These are phyloP conservation scores for Gavialis gangeticus DNA, from an alignment of 2,113 vertebrate species.

Conservation along the genomic window DNA sequence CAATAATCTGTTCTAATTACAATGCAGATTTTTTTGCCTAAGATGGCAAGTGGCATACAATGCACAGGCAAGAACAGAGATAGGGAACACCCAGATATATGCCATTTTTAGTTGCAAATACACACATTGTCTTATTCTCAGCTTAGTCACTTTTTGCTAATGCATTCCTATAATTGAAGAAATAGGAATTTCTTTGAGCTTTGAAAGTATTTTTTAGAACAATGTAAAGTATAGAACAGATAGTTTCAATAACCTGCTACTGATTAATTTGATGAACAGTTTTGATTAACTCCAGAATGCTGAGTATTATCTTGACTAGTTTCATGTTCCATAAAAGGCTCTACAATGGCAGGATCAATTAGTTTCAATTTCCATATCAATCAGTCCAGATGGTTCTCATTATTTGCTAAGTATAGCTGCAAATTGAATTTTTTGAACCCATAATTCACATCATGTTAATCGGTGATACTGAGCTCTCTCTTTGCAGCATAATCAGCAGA, in stretches of 20 bases:
- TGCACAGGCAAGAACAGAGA: not conserved
- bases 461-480: not conserved
- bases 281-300: conserved; percentile 69
- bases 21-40: not conserved
- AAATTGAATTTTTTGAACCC: conserved; percentile 70
- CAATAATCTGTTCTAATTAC: not conserved
- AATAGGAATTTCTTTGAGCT: not conserved
- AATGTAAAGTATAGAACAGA: not conserved
- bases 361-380: conserved; percentile 72
- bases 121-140: not conserved
- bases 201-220: not conserved
- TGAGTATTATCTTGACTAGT: conserved; percentile 69
- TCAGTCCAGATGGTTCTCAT: conserved; percentile 70
- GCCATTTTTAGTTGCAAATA: not conserved
- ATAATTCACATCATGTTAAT: conserved; percentile 35
- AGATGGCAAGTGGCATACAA: not conserved
- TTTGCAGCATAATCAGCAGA: conserved; percentile 11
- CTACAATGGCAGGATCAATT: conserved; percentile 68
- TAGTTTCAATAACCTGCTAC: not conserved
- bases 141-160: not conserved
- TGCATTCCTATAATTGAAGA: not conserved
- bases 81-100: not conserved
- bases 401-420: conserved; percentile 62
- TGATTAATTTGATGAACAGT: conserved; percentile 43
- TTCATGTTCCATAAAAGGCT: conserved; percentile 69